Conservation (phyloP, 2,797 vertebrate species). For the Sylvilagus floridanus region DNA sequence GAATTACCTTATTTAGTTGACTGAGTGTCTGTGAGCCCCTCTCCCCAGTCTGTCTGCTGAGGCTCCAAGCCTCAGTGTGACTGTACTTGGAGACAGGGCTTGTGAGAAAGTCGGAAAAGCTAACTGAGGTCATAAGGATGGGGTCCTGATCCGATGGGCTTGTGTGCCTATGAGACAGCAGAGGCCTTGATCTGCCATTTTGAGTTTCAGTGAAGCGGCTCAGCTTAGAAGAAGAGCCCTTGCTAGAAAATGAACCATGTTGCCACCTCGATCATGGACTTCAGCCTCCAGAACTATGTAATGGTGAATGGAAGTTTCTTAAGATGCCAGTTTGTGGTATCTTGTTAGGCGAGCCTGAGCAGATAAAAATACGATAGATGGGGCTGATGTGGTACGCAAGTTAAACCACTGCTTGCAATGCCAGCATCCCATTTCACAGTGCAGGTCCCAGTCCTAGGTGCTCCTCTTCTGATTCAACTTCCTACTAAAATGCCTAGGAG, state of each 20-base stretch:
- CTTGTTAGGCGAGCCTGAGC: not conserved
- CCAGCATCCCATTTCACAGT: too few relatives aligned
- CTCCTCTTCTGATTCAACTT: too few relatives aligned
- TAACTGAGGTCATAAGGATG: not conserved
- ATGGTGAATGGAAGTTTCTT: not conserved
- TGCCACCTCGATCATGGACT: not conserved
- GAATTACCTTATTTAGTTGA: not conserved
- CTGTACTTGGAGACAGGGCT: not conserved
- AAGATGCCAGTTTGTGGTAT: not conserved
- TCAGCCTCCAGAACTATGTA: too few relatives aligned
- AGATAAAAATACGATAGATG: not conserved
- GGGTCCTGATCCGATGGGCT: not conserved
- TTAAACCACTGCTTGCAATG: too few relatives aligned
- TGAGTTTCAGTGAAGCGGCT: not conserved
- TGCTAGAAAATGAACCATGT: not conserved
- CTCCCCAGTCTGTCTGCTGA: not conserved
- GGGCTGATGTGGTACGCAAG: too few relatives aligned
- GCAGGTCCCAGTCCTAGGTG: too few relatives aligned
- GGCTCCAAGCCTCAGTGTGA: not conserved
- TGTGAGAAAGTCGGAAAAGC: not conserved
- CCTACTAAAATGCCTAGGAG: too few relatives aligned
- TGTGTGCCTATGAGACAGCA: not conserved
- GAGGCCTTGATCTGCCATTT: not conserved
- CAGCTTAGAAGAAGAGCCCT: too few relatives aligned
- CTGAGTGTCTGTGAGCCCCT: not conserved